Conservation (phyloP, 1,140 invertebrate genomes). For the Calycopis cecrops region DNA sequence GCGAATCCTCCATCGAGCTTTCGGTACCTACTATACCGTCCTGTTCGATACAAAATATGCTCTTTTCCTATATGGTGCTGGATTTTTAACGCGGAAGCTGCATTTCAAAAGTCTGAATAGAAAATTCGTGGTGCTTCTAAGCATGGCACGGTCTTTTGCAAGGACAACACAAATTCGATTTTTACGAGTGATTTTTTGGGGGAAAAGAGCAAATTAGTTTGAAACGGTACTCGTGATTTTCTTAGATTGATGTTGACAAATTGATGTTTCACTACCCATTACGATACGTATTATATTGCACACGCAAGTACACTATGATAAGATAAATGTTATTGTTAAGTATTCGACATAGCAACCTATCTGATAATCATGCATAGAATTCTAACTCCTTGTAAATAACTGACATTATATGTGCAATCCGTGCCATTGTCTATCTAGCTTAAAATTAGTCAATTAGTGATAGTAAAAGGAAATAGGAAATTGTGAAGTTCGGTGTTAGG, state of each 20-base stretch:
- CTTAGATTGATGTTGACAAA: slow-evolving; percentile 39
- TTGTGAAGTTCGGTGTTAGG: slow-evolving; percentile 34
- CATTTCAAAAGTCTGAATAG: slow-evolving; percentile 17
- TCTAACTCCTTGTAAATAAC: slow-evolving; percentile 64
- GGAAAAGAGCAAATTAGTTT: slow-evolving; percentile 29
- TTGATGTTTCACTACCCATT: slow-evolving; percentile 49
- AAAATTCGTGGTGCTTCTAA: slow-evolving; percentile 41
- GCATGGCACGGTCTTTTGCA: slow-evolving; percentile 38
- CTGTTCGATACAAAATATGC: slow-evolving; percentile 33
- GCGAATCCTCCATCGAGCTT: slow-evolving; percentile 41
- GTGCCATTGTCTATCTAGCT: slow-evolving; percentile 73
- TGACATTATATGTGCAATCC: slow-evolving; percentile 68
- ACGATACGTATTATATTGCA: slow-evolving; percentile 61
- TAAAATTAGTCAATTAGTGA: slow-evolving; percentile 67
- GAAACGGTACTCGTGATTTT: slow-evolving; percentile 4
- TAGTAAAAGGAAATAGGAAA: slow-evolving; percentile 33
- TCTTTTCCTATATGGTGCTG: slow-evolving; percentile 28
- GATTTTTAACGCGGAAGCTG: slow-evolving; percentile 32
- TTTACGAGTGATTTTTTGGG: slow-evolving; percentile 1
- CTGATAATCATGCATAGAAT: slow-evolving; percentile 58
- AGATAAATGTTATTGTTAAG: slow-evolving; percentile 58
- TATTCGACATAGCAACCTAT: slow-evolving; percentile 45
- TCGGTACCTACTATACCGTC: slow-evolving; percentile 40
- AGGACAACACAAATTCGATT: slow-evolving; percentile 9
- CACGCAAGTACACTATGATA: slow-evolving; percentile 54